A percentile compares a stretch with the other conserved stretches of the same genome.
Conservation (phyloP, 2,113 vertebrate species). For the Lontra canadensis region DNA sequence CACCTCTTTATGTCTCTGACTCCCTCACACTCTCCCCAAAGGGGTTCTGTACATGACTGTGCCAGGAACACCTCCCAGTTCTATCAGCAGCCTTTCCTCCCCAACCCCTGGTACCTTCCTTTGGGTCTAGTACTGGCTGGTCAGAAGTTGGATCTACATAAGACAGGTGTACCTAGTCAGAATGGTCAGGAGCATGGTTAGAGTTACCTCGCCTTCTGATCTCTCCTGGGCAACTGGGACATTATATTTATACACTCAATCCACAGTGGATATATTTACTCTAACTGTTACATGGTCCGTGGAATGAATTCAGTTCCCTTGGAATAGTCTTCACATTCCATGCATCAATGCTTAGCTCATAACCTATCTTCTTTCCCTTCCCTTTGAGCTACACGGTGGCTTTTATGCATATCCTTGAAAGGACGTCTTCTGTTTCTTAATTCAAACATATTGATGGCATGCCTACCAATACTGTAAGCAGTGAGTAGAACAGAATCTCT, state of each 20-base stretch:
- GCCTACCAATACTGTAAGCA: background rate
- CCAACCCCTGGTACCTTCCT: background rate
- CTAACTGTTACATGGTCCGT: background rate
- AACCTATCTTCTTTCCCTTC: background rate
- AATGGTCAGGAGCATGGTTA: background rate
- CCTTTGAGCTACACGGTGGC: background rate
- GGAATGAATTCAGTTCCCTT: background rate
- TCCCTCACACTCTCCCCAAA: background rate
- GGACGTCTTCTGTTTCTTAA: background rate
- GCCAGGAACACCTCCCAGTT: background rate
- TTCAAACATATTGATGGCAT: background rate
- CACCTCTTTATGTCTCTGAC: background rate
- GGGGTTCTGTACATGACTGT: background rate
- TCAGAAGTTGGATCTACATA: background rate
- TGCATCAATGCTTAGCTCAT: background rate
- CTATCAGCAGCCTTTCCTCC: background rate
- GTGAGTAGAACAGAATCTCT: background rate
- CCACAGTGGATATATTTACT: background rate
- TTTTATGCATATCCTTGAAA: background rate
- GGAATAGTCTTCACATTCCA: background rate
- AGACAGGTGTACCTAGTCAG: background rate
- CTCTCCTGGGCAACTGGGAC: background rate
- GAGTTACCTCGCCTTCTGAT: background rate
- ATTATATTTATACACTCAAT: background rate
- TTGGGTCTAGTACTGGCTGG: too few species aligned